Base-by-base conservation (phyloP, 1,140 invertebrate genomes). In the Dryas iulia region DNA sequence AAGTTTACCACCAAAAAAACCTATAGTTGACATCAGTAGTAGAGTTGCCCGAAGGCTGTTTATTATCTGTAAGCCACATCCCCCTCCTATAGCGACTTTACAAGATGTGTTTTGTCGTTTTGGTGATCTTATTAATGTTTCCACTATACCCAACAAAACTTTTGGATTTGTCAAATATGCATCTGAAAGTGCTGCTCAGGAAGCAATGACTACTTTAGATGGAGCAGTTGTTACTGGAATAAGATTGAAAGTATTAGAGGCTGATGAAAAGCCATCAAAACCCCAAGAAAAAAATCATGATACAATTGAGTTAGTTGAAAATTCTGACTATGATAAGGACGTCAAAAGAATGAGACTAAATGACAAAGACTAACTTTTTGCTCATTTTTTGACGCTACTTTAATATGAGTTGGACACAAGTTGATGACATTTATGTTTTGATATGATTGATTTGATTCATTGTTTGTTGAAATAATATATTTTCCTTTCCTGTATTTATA, bases 121-220 rank as follows among this genome's bases (percentile, higher is more conserved):
- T 93, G 97, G 97, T n/a, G 95, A 97, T 83, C 92, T 99, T 1
- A 98, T 98, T 73, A 97, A 98, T 86, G 96, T 98, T 3, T 98
- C 97, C 78, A 95, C 98, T 84, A 92, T 98, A 68, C 95, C 95
- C 62, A 97, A 97, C 82, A 96, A 96, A 91, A 97, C 96, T 79
- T 98, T 97, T 92, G 97, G 97, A 0, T 99, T 98, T 90, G 97
- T 96, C 0, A 97, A 97, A 82, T 99, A 97, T 92, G 96, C 96
- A 2, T 94, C 92, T 28, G 93, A 94, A 47, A 94, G 95, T 30
- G 95, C 96, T 73, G 97, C 97, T 0, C 94, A 96, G 69, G 94
- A 95, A 77, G 97, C 97, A 14, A 96, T 97, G 35, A 94, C 93
- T 84, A 95, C 95, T 87, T 80, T 91, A 14, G 79, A 99, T 84